These are phyloP conservation scores for Struthio camelus DNA, from an alignment of 2,113 vertebrate species.

Conservation along the genomic window DNA sequence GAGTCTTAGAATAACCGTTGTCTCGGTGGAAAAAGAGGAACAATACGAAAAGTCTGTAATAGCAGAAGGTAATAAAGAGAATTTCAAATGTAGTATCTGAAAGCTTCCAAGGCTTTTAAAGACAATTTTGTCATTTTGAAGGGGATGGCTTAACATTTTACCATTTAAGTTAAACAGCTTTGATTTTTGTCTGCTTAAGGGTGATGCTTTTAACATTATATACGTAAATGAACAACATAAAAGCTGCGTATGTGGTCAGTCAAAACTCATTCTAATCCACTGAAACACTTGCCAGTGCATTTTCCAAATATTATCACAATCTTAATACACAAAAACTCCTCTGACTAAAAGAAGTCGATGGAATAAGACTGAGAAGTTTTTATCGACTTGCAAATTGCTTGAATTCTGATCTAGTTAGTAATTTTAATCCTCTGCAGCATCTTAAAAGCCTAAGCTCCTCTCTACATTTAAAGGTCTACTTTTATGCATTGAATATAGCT, in stretches of 20 bases:
- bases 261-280: background rate
- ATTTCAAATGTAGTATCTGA: background rate
- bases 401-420: background rate
- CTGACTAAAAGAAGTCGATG: background rate
- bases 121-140: background rate
- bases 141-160: background rate
- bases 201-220: background rate
- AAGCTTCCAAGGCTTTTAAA: background rate
- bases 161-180: background rate
- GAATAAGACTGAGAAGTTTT: background rate
- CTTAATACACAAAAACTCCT: background rate
- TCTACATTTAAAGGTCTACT: background rate
- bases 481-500: background rate
- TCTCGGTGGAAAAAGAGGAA: background rate
- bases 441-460: background rate
- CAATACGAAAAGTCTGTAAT: background rate
- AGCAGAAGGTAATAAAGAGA: background rate
- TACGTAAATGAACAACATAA: background rate
- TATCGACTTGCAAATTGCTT: background rate
- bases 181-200: background rate
- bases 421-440: background rate
- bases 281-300: background rate
- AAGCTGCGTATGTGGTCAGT: background rate
- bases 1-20: slow-evolving; percentile 12
- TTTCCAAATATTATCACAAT: background rate